Percentiles rank a stretch among this genome's conserved stretches.
Evolutionary conservation across 2,113 vertebrate species (phyloP).

Genomic region (Xiphophorus couchianus): DNA sequence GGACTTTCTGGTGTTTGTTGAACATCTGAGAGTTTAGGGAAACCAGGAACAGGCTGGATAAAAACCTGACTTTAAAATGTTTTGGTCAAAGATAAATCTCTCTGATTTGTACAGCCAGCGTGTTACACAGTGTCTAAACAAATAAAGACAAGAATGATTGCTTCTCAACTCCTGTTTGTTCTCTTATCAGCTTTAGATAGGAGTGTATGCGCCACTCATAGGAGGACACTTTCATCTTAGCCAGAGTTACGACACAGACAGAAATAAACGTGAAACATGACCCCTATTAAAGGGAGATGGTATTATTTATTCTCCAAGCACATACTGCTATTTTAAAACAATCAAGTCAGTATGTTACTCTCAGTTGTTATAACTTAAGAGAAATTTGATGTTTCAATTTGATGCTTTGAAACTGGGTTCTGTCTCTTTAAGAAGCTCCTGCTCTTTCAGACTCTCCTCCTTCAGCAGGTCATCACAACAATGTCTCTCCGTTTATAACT

Average conservation of each 20-base stretch:
- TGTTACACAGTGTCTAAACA: neutral
- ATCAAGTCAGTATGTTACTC: too few species aligned
- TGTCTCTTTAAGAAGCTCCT: too few species aligned
- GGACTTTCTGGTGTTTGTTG: neutral
- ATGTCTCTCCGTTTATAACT: too few species aligned
- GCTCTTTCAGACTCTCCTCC: too few species aligned
- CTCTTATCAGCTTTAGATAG: constrained; percentile 49
- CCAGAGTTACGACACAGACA: neutral
- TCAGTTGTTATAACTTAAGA: too few species aligned
- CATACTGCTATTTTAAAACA: too few species aligned
- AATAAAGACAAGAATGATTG: neutral
- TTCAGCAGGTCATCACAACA: too few species aligned
- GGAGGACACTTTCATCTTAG: constrained; percentile 4
- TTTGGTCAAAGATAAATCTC: neutral
- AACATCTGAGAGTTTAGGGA: neutral
- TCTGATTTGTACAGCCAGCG: neutral
- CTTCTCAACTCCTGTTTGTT: constrained; percentile 58
- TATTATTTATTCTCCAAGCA: too few species aligned
- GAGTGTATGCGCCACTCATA: constrained; percentile 45
- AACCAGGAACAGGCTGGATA: neutral
- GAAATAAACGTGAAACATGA: neutral
- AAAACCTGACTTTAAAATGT: neutral
- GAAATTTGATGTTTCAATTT: too few species aligned
- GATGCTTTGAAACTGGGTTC: too few species aligned
- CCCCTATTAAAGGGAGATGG: too few species aligned